phyloP scores from a whole-genome alignment of 2,113 vertebrate species.

The Amphilophus citrinellus region DNA sequence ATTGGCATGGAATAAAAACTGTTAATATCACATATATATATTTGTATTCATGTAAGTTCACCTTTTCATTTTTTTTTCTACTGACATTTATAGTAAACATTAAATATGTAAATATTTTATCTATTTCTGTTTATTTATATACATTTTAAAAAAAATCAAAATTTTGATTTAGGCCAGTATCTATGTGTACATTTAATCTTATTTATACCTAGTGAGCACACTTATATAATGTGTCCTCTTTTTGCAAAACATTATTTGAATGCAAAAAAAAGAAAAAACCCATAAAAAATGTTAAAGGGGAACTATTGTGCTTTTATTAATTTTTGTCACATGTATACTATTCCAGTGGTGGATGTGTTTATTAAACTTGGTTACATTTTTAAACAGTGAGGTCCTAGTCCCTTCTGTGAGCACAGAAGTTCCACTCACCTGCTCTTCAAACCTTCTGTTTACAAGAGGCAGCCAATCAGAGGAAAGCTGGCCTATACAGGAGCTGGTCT shows the following conservation, averaged over 20 bases:
- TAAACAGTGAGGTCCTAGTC: not conserved
- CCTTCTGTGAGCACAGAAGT: not conserved
- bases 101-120: not conserved
- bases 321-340: not conserved
- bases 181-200: not conserved
- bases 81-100: not conserved
- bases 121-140: not conserved
- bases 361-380: not conserved
- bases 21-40: not conserved
- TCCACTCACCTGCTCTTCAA: no score
- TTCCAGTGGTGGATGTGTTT: not conserved
- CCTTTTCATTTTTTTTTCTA: not conserved
- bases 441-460: not conserved
- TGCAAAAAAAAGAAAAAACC: not conserved
- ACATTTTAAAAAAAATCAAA: not conserved
- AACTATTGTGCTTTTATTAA: not conserved
- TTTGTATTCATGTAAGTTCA: not conserved
- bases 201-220: no score
- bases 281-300: not conserved
- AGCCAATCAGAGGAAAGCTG: not conserved
- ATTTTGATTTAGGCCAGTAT: not conserved
- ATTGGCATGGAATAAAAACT: not conserved
- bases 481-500: not conserved
- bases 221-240: no score
- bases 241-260: no score